phyloP scores from a whole-genome alignment of 2,888 invertebrate species.

The Petrolisthes cinctipes region DNA sequence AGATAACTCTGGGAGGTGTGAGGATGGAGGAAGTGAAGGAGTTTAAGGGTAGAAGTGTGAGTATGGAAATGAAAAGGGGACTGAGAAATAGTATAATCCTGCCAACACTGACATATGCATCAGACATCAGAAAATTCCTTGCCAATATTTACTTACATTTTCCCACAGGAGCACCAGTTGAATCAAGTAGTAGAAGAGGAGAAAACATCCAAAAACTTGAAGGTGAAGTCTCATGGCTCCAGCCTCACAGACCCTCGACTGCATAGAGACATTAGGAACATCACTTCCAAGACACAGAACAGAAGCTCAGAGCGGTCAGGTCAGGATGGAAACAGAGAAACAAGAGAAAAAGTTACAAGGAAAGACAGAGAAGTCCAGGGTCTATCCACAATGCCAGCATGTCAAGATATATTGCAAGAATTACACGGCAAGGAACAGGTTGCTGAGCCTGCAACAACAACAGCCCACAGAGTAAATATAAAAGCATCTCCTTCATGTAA shows the following conservation, averaged over 20 bases:
- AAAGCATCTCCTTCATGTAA: too few relatives aligned
- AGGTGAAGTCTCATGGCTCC: neutral
- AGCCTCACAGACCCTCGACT: neutral
- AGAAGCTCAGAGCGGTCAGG: neutral
- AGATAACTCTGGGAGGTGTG: too few relatives aligned
- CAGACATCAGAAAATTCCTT: too few relatives aligned
- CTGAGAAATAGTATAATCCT: too few relatives aligned
- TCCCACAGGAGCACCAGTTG: constrained; percentile 69
- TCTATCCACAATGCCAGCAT: neutral
- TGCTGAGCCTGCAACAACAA: neutral
- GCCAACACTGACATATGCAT: too few relatives aligned
- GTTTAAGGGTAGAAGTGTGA: too few relatives aligned
- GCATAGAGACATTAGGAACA: neutral
- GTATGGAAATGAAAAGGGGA: too few relatives aligned
- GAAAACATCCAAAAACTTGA: constrained; percentile 21
- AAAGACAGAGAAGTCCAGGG: neutral
- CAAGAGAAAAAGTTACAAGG: neutral
- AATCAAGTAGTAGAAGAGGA: constrained; percentile 58
- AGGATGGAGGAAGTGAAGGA: too few relatives aligned
- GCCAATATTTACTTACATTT: neutral
- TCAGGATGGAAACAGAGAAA: neutral
- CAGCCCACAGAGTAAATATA: neutral
- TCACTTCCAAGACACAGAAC: neutral
- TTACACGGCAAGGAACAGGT: neutral
- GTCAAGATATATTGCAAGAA: neutral